These are phyloP conservation scores for Nicator chloris DNA, from an alignment of 2,113 vertebrate species.

Conservation along the genomic window DNA sequence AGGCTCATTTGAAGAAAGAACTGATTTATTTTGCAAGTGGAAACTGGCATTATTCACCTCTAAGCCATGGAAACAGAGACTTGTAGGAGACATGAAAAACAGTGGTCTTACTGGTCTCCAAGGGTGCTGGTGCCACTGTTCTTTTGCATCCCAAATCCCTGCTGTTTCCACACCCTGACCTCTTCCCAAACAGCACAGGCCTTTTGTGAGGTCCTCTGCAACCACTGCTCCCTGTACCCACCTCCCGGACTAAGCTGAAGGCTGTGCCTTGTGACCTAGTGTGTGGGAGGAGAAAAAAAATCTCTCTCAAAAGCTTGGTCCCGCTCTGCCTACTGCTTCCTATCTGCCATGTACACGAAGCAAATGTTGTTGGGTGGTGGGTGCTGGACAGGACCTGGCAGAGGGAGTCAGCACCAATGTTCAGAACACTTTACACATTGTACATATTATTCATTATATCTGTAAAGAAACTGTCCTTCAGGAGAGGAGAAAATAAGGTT, in stretches of 20 bases:
- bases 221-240: not conserved
- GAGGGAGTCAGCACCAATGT: not conserved
- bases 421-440: not conserved
- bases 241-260: not conserved
- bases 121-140: not conserved
- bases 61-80: not conserved
- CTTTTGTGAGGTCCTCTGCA: not conserved
- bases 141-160: not conserved
- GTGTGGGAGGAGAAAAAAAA: not conserved
- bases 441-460: not conserved
- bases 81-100: not conserved
- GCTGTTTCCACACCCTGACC: not conserved
- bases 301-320: not conserved
- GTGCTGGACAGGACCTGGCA: not conserved
- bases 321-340: not conserved
- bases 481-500: not conserved
- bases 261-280: not conserved
- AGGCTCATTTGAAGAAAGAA: not conserved
- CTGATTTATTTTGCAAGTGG: not conserved
- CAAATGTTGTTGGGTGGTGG: not conserved
- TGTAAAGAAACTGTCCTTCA: not conserved
- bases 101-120: not conserved
- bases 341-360: not conserved
- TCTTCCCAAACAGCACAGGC: not conserved
- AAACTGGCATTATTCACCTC: not conserved